Percentiles rank a stretch among this genome's conserved stretches.
These are phyloP conservation scores for Drosophila anomalata DNA, from an alignment of 2,888 invertebrate species.

Conservation along the genomic window DNA sequence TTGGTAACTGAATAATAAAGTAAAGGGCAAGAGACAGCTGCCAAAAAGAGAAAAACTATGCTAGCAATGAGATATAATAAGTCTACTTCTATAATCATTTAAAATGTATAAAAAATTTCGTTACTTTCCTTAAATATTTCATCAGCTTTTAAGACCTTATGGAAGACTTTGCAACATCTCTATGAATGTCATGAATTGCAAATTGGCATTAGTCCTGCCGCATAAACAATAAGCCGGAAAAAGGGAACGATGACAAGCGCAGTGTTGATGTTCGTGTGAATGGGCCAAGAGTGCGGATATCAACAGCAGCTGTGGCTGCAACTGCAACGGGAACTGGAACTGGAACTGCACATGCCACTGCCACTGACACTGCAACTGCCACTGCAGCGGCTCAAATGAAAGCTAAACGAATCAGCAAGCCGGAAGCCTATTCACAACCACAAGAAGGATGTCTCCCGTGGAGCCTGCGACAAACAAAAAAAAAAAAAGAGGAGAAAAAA, in stretches of 20 bases:
- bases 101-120: background rate
- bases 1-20: background rate
- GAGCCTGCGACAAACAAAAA: slow-evolving; percentile 35
- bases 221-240: slow-evolving; percentile 29
- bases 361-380: slow-evolving; percentile 12
- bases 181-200: slow-evolving; percentile 28
- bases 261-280: slow-evolving; percentile 50
- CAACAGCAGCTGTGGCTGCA: slow-evolving; percentile 19
- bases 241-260: slow-evolving; percentile 25
- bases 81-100: no score
- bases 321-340: background rate
- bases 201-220: slow-evolving; percentile 34
- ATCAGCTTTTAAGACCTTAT: background rate
- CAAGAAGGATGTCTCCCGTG: slow-evolving; percentile 24
- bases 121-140: background rate
- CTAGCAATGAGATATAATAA: no score
- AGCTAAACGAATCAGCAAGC: slow-evolving; percentile 74
- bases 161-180: background rate
- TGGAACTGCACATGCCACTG: slow-evolving; percentile 1
- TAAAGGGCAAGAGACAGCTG: background rate
- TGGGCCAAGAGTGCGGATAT: slow-evolving; percentile 46
- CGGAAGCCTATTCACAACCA: slow-evolving; percentile 69
- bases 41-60: background rate
- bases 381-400: slow-evolving; percentile 50
- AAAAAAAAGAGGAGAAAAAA: background rate